A percentile compares a stretch with the other conserved stretches of the same genome.
Conservation (phyloP, 2,113 vertebrate genomes). For the Chlorodrepanis virens region DNA sequence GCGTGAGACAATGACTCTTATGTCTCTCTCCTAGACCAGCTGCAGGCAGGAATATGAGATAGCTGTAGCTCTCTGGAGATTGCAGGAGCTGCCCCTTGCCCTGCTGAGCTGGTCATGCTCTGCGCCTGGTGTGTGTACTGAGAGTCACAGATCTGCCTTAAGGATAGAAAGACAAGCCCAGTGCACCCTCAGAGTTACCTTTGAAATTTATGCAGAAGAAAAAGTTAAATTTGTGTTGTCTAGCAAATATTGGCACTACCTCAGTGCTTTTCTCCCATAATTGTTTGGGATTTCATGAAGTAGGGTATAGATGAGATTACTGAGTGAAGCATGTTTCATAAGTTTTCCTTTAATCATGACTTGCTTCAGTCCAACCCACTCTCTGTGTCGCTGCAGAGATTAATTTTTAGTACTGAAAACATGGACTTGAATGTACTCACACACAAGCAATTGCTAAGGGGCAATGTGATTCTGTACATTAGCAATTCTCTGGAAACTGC, state of each 20-base stretch:
- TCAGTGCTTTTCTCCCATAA: not conserved
- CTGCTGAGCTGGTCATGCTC: not conserved
- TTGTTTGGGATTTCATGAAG: not conserved
- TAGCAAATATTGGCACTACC: not conserved
- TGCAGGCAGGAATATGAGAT: not conserved
- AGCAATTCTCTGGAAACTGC: not conserved
- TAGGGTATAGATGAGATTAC: not conserved
- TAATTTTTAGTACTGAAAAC: not conserved
- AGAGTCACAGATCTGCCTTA: not conserved
- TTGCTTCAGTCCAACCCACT: not conserved
- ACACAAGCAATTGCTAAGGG: not conserved
- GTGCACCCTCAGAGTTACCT: not conserved
- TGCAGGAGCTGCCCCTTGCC: not conserved
- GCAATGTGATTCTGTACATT: not conserved
- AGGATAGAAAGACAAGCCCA: not conserved
- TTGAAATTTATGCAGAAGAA: not conserved
- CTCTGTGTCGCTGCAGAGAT: not conserved
- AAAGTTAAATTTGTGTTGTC: not conserved
- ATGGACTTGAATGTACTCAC: not conserved
- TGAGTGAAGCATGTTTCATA: not conserved
- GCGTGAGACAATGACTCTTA: not conserved
- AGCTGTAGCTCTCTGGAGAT: fast-evolving
- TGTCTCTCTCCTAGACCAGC: not conserved
- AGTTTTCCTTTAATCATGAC: not conserved
- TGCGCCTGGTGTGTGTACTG: not conserved